Conservation (phyloP, 2,113 vertebrate species). For the Neopipo cinnamomea region DNA sequence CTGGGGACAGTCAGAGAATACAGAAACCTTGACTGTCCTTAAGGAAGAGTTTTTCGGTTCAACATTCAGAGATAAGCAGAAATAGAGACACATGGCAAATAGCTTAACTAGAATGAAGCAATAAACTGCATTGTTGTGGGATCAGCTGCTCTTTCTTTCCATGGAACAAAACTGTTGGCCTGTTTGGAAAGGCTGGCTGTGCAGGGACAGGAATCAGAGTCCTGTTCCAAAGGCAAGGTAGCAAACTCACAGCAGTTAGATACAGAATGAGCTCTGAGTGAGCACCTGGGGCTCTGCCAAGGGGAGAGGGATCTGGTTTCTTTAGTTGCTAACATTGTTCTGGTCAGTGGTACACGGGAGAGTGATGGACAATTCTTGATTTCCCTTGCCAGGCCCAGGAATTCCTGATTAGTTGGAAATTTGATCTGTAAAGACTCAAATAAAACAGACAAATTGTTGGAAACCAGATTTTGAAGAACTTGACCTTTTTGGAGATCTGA, state of each 20-base stretch:
- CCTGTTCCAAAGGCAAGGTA: conserved; percentile 36
- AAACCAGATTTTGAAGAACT: conserved; percentile 9
- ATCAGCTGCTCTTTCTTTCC: conserved; percentile 15
- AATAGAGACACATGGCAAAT: conserved; percentile 15
- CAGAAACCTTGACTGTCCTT: neutral
- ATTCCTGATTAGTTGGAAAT: conserved; percentile 33
- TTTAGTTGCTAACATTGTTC: neutral
- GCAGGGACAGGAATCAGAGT: neutral
- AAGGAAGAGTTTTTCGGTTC: neutral
- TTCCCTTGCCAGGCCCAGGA: conserved; percentile 31
- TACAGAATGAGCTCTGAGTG: neutral
- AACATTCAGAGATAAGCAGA: conserved; percentile 10
- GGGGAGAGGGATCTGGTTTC: neutral
- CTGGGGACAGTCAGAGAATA: neutral
- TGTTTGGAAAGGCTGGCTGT: neutral
- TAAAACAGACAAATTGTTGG: conserved; percentile 38
- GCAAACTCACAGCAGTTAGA: neutral
- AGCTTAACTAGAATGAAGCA: neutral
- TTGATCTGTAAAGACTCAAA: conserved; percentile 9
- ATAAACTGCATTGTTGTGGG: conserved; percentile 28
- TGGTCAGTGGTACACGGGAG: neutral
- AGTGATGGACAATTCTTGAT: neutral
- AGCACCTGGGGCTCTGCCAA: neutral
- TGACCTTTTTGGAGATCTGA: conserved; percentile 46
- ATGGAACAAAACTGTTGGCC: conserved; percentile 40